Base-by-base conservation (phyloP, 2,888 invertebrate species). In the Didymodactylos carnosus region DNA sequence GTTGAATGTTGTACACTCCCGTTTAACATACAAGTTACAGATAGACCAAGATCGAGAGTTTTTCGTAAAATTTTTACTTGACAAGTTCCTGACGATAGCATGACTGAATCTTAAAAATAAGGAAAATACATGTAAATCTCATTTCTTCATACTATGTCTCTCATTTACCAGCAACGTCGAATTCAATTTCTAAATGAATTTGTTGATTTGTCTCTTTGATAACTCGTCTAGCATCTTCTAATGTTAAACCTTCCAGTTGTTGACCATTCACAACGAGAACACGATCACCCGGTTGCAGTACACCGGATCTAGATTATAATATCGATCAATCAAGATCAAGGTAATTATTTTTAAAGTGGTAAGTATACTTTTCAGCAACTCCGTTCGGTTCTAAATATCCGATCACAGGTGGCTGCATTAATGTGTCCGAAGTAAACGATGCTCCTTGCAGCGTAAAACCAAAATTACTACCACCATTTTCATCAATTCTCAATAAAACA, bases 41-140 rank as follows among this genome's bases (percentile, higher is more conserved):
- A 62, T n/a, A 94, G 88, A 4, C 94, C 94, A 19, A 94, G 85
- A 8, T 91, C 91, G 19, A 80, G 80, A 49, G 89, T 88, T 77
- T 83, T 82, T 78, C 85, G 85, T 7, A 91, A 89, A 72, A 94
- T 85, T 82, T 92, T 91, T 0, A 95, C 92, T 77, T 89, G 90
- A 80, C 93, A 94, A 0, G 92, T 89, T 0, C 93, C 93, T 78
- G 91, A 90, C 10, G 91, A 89, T 3, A 93, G 92, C 77, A 92
- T 90, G 69, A 93, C 91, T 0, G 91, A 88, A 77, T 93, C 92
- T 14, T 78, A n/a, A 76, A 76, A 35, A 72, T 5, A 39, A 43
- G 73, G 40, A 39, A 70, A n/a, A 2, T 70, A 29, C 11, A 6
- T 49, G n/a, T n/a, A n/a, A n/a, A n/a, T n/a, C n/a, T n/a, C n/a